phyloP scores from a whole-genome alignment of 1,140 invertebrate genomes.

The Drosophila ohnishii region DNA sequence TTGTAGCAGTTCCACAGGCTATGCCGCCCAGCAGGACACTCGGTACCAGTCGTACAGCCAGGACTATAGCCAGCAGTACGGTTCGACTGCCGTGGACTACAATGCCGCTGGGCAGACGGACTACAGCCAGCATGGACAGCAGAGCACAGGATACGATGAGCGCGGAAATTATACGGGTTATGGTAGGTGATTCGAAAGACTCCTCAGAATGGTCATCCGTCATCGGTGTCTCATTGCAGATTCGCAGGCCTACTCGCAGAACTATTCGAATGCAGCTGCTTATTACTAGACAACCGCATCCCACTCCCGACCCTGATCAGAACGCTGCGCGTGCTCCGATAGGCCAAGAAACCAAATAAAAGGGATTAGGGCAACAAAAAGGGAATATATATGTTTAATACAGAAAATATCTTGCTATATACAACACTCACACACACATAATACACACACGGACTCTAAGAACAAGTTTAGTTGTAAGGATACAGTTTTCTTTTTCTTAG shows the following conservation, averaged over 20 bases:
- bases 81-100: slow-evolving; percentile 77
- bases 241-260: slow-evolving; percentile 78
- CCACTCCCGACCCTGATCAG: slow-evolving; percentile 40
- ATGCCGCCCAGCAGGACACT: slow-evolving; percentile 74
- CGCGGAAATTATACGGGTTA: slow-evolving; percentile 75
- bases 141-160: slow-evolving; percentile 69
- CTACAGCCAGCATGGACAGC: slow-evolving; percentile 73
- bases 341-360: slow-evolving; percentile 66
- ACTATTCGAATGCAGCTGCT: slow-evolving; percentile 79
- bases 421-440: slow-evolving; percentile 22
- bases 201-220: slow-evolving; percentile 9
- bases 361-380: slow-evolving; percentile 61
- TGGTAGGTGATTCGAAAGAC: slow-evolving; percentile 59
- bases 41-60: slow-evolving; percentile 77
- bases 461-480: slow-evolving; percentile 62
- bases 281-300: slow-evolving; percentile 72
- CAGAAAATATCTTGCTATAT: slow-evolving; percentile 61
- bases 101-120: slow-evolving; percentile 75
- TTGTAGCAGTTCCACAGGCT: slow-evolving; percentile 64
- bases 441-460: slow-evolving; percentile 33
- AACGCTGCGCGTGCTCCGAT: slow-evolving; percentile 78
- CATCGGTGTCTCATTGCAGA: slow-evolving; percentile 54
- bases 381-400: slow-evolving; percentile 62
- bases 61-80: slow-evolving; percentile 81
- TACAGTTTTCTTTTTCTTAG: slow-evolving; percentile 72